Evolutionary conservation across 2,113 vertebrate species (phyloP).

Genomic region (human (Homo sapiens)): GRCh38 chr3:89437501-89438000

Average conservation of each 20-base stretch:
- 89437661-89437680: not conserved
- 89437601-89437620: not conserved
- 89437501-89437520: not conserved
- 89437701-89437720: not conserved
- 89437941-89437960: not conserved
- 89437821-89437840: not conserved
- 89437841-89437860: not conserved
- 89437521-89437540: constrained; percentile 18
- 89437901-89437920: not conserved
- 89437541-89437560: not conserved
- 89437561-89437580: not conserved
- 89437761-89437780: not conserved
- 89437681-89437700: not conserved
- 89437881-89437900: not conserved
- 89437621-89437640: not conserved
- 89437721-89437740: not conserved
- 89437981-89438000: not conserved
- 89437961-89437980: not conserved
- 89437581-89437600: not conserved
- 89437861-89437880: not conserved
- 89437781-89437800: not conserved
- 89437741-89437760: not conserved
- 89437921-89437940: not conserved
- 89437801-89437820: not conserved
- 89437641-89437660: not conserved